Base-by-base conservation (phyloP, 2,797 vertebrate species). In the Picus viridis region DNA sequence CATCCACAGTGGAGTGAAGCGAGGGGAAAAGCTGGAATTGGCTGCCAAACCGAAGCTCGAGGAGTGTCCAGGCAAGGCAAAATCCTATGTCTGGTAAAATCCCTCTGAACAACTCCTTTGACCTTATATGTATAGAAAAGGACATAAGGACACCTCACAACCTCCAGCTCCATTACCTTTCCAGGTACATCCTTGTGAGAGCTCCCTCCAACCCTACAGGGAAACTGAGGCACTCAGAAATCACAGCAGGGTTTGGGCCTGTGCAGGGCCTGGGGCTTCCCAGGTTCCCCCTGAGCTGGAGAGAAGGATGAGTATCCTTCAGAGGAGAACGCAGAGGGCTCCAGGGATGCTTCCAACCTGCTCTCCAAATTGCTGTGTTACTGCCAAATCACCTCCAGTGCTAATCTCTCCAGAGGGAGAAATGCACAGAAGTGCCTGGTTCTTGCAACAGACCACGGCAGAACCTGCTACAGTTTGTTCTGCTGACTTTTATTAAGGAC, bases 401-500 rank as follows among this genome's bases (percentile, higher is more conserved):
- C 79, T 83, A 53, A 91, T 49, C 7, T 70, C 64, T 83, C 85
- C 54, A 6, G 58, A 43, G 90, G 85, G 83, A 91, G 51, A 71
- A 88, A 74, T 64, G 43, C 0, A 0, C 61, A 32, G 16, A 39
- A 92, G 36, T 45, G 88, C 73, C 71, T n/a, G 9, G 57, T 34
- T 86, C 70, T 65, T 68, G 79, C 71, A 56, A 16, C 0, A 1
- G 75, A 82, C 32, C 83, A 61, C 24, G 57, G 80, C 68, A 88
- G 58, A 86, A 79, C 32, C 36, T 4, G 77, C 45, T 39, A 9
- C 59, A 61, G 43, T 77, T 95, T 80, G 78, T 71, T 74, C 76
- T 85, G 63, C 90, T 81, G 89, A 36, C 68, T 96, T 94, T 89
- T 92, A 96, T 88, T 89, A 83, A 74, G 94, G 93, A 74, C 87